Conservation (phyloP, 2,888 invertebrate species). For the Cheilosia urbana region DNA sequence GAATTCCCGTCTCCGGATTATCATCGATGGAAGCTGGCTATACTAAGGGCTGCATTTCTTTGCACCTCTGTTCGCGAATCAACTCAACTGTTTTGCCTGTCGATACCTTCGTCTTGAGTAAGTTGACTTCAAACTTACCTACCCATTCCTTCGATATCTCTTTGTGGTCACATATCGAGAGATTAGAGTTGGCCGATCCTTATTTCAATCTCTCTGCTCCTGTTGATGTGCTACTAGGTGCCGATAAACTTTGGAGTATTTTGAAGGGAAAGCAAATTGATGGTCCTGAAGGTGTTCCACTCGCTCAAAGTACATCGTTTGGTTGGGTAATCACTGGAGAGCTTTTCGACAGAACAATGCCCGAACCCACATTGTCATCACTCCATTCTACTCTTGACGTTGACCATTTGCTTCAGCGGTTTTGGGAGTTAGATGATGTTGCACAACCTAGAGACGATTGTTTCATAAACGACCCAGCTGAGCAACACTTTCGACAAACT, state of each 20-base stretch:
- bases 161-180: background rate
- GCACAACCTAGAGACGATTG: background rate
- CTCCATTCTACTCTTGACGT: constrained; percentile 6
- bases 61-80: background rate
- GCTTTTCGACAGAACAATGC: background rate
- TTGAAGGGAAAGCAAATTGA: constrained; percentile 15
- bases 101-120: constrained; percentile 2
- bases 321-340: constrained; percentile 22
- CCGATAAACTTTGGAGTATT: constrained; percentile 7
- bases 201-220: background rate
- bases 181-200: constrained; percentile 4
- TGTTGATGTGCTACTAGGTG: constrained; percentile 20
- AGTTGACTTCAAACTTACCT: constrained; percentile 13
- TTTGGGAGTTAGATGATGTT: constrained; percentile 30
- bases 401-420: background rate
- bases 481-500: constrained; percentile 29
- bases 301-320: constrained; percentile 20
- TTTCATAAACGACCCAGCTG: constrained; percentile 8
- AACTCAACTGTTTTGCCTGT: constrained; percentile 1
- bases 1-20: background rate
- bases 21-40: constrained; percentile 10
- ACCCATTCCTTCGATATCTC: background rate
- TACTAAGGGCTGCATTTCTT: constrained; percentile 11
- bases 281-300: background rate
- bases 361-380: background rate